Evolutionary conservation across 2,888 invertebrate genomes (phyloP).

Genomic region (Pomacea canaliculata): DNA sequence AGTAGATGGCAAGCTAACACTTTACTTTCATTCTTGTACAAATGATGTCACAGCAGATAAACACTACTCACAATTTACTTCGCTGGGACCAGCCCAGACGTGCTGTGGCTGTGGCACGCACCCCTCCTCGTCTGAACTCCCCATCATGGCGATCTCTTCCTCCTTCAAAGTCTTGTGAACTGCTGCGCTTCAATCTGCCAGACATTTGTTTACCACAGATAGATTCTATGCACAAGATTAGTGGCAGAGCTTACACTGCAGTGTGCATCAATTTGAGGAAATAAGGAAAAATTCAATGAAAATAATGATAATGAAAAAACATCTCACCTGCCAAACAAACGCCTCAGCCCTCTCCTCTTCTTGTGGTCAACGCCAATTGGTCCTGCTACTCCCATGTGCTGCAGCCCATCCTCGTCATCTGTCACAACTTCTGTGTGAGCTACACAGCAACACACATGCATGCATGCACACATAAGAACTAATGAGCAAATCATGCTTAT

Average conservation of each 20-base stretch:
- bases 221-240: too few species aligned
- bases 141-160: conserved; percentile 49
- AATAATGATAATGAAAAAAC: background rate
- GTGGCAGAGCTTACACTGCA: too few species aligned
- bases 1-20: too few species aligned
- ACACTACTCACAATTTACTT: conserved; percentile 7
- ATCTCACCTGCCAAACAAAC: conserved; percentile 76
- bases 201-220: background rate
- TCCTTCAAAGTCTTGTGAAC: conserved; percentile 68
- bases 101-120: conserved; percentile 81
- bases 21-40: too few species aligned
- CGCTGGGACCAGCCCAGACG: conserved; percentile 72
- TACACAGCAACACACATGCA: conserved; percentile 32
- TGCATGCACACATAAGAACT: background rate
- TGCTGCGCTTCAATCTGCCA: conserved; percentile 71
- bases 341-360: conserved; percentile 77
- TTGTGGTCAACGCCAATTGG: conserved; percentile 50
- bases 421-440: conserved; percentile 62
- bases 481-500: background rate
- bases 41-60: too few species aligned
- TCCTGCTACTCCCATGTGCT: conserved; percentile 40
- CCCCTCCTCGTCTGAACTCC: conserved; percentile 77
- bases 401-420: conserved; percentile 61
- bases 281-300: too few species aligned
- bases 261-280: too few species aligned